Conservation (phyloP, 1,140 invertebrate species). For the Bradysia coprophila region DNA sequence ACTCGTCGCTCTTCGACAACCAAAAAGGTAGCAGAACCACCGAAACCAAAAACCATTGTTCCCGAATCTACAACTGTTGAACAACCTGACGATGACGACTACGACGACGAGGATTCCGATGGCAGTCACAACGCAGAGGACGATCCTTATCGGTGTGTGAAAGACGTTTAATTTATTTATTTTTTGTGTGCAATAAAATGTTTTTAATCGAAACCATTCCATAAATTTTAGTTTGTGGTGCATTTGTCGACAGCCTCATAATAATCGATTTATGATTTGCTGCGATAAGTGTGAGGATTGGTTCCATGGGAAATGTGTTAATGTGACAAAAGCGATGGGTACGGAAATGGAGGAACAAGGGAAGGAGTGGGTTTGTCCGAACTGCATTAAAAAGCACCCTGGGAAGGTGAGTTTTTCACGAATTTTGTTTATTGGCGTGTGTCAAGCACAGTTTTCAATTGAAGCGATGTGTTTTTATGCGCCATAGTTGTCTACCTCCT, state of each 20-base stretch:
- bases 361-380: constrained; percentile 80
- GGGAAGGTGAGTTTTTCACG: constrained; percentile 3
- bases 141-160: constrained; percentile 50
- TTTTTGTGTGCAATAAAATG: not conserved
- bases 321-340: constrained; percentile 77
- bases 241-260: constrained; percentile 86
- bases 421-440: too few species aligned
- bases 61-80: not conserved
- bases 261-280: constrained; percentile 95
- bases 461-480: too few species aligned
- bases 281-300: constrained; percentile 93
- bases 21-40: too few species aligned
- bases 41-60: too few species aligned
- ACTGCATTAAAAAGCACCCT: constrained; percentile 45
- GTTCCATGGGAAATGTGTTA: constrained; percentile 94
- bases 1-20: not conserved
- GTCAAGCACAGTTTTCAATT: too few species aligned
- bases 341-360: constrained; percentile 78
- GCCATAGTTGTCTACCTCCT: too few species aligned
- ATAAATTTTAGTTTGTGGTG: constrained; percentile 61
- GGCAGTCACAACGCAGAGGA: constrained; percentile 64
- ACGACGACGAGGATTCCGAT: constrained; percentile 39
- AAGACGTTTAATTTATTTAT: too few species aligned
- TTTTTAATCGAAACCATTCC: not conserved
- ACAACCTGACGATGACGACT: constrained; percentile 20